Percentiles rank a stretch among this genome's conserved stretches.
Conservation (phyloP, 2,797 vertebrate species). For the Xenopus petersii region DNA sequence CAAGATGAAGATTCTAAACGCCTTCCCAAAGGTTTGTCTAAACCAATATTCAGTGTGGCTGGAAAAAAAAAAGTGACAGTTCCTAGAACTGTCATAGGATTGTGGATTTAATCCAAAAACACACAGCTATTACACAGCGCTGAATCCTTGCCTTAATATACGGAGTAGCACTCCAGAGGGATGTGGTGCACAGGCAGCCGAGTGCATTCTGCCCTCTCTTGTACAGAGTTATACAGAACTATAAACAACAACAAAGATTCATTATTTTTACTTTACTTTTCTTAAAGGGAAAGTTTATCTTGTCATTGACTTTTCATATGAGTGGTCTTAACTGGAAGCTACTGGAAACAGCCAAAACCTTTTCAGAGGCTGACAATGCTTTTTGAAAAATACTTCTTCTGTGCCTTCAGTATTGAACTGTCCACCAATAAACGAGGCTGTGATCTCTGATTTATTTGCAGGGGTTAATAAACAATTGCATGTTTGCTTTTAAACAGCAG, state of each 20-base stretch:
- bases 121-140: constrained; percentile 7
- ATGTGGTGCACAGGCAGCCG: constrained; percentile 1
- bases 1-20: constrained; percentile 44
- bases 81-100: constrained; percentile 16
- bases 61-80: neutral
- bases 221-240: neutral
- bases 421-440: too few species aligned
- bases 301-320: too few species aligned
- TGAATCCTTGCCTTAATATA: constrained; percentile 17
- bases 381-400: too few species aligned
- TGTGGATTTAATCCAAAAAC: constrained; percentile 29
- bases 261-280: neutral
- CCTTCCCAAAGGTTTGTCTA: constrained; percentile 31
- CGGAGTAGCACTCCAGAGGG: constrained; percentile 13
- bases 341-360: too few species aligned
- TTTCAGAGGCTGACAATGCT: too few species aligned
- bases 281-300: too few species aligned
- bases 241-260: neutral
- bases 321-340: too few species aligned
- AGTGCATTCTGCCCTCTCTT: constrained; percentile 8
- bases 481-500: too few species aligned
- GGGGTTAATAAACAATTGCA: too few species aligned
- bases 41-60: constrained; percentile 17
- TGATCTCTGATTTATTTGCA: too few species aligned
- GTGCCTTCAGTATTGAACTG: too few species aligned